These are phyloP conservation scores for Drosophila pectinifera DNA, from an alignment of 1,140 invertebrate genomes.

Conservation along the genomic window DNA sequence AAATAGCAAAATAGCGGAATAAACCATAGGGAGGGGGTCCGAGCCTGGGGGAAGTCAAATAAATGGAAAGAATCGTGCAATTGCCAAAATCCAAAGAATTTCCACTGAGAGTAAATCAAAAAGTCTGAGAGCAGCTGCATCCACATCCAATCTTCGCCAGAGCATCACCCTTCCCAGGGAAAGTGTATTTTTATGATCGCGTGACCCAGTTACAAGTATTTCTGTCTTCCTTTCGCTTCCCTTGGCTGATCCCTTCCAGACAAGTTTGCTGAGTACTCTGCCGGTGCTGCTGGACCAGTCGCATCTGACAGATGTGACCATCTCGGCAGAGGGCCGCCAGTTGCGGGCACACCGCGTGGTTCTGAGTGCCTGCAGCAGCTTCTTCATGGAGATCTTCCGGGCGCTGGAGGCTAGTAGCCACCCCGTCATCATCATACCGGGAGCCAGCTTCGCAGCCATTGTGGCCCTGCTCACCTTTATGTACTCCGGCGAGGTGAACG, in stretches of 20 bases:
- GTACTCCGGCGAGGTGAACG: conserved; percentile 96
- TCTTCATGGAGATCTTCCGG: conserved; percentile 95
- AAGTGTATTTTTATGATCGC: conserved; percentile 57
- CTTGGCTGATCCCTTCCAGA: conserved; percentile 80
- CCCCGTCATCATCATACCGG: conserved; percentile 93
- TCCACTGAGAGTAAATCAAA: conserved; percentile 56
- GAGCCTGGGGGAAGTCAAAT: conserved; percentile 49
- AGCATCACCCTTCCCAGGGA: conserved; percentile 27
- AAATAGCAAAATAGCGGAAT: conserved; percentile 58
- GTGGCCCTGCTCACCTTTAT: conserved; percentile 94
- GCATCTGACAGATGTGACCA: conserved; percentile 94
- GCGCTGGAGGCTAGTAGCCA: conserved; percentile 90
- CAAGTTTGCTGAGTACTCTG: conserved; percentile 93
- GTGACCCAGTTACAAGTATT: conserved; percentile 41
- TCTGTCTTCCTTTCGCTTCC: conserved; percentile 10
- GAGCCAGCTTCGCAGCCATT: conserved; percentile 92
- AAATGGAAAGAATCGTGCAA: conserved; percentile 69
- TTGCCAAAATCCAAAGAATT: conserved; percentile 81
- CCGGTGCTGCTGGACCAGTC: conserved; percentile 93
- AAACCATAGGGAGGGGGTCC: conserved; percentile 2
- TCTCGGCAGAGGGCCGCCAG: conserved; percentile 92
- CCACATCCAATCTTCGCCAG: conserved; percentile 9
- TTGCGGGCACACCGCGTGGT: conserved; percentile 94
- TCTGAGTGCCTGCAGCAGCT: conserved; percentile 95
- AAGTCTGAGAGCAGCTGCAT: conserved; percentile 63